These are phyloP conservation scores for Holocentrus rufus DNA, from an alignment of 2,797 vertebrate genomes.

Conservation along the genomic window DNA sequence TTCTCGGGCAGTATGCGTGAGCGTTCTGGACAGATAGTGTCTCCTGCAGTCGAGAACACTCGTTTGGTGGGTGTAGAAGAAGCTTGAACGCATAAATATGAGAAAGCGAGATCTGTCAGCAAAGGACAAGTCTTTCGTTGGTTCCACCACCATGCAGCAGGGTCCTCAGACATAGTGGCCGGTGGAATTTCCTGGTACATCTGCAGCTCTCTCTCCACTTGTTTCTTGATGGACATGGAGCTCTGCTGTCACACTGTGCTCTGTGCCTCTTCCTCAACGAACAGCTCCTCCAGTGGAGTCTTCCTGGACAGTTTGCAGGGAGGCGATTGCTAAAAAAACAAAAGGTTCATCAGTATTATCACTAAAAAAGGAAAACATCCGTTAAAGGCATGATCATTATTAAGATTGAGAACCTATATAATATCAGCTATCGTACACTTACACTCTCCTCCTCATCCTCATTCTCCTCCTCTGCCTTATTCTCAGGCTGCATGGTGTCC, in stretches of 20 bases:
- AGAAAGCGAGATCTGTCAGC: neutral
- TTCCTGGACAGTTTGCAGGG: neutral
- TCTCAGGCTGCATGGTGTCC: slow-evolving; percentile 1
- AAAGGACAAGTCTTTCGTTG: neutral
- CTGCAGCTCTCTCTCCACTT: neutral
- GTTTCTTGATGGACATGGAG: neutral
- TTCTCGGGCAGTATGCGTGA: slow-evolving; percentile 1
- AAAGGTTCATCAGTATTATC: neutral
- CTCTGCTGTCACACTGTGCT: neutral
- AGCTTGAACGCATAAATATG: neutral
- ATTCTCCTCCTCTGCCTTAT: neutral
- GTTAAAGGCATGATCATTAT: neutral
- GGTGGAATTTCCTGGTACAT: neutral
- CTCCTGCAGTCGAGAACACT: slow-evolving; percentile 5
- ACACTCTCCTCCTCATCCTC: slow-evolving; percentile 9
- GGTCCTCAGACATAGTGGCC: neutral
- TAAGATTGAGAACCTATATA: slow-evolving; percentile 1
- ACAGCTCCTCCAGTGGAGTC: slow-evolving; percentile 4
- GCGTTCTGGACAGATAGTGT: slow-evolving; percentile 7
- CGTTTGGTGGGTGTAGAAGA: too few relatives aligned
- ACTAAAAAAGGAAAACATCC: neutral
- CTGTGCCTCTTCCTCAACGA: neutral
- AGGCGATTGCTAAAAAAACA: slow-evolving; percentile 3
- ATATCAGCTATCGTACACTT: neutral
- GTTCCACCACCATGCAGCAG: slow-evolving; percentile 9